Evolutionary conservation across 2,797 vertebrate genomes (phyloP).

Genomic region (Platalea minor): DNA sequence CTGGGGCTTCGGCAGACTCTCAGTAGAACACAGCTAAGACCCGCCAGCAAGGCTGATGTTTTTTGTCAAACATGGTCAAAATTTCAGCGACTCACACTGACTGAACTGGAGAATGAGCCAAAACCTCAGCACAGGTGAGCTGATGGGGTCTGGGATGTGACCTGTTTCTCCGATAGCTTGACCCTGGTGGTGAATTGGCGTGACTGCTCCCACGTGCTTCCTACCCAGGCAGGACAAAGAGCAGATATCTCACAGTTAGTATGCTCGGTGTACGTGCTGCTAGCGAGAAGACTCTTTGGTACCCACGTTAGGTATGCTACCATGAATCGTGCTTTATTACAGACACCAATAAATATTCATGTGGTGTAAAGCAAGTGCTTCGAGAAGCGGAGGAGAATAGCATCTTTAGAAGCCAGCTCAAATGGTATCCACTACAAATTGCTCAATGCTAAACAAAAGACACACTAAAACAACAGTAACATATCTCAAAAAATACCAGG

Average conservation of each 20-base stretch:
- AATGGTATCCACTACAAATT: background rate
- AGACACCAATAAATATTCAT: background rate
- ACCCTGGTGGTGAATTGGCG: background rate
- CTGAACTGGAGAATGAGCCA: background rate
- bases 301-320: background rate
- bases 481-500: background rate
- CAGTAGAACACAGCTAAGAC: background rate
- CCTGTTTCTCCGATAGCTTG: background rate
- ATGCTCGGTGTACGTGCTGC: accelerated
- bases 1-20: background rate
- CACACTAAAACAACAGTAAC: background rate
- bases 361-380: background rate
- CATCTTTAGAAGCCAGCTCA: background rate
- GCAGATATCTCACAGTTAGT: background rate
- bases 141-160: background rate
- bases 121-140: background rate
- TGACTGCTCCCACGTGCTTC: background rate
- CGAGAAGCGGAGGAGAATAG: background rate
- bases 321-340: background rate
- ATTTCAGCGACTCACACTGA: background rate
- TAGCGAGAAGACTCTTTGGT: background rate
- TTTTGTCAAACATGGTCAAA: background rate
- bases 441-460: background rate
- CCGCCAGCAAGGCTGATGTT: background rate
- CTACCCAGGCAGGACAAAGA: background rate